Percentiles rank a stretch among this genome's conserved stretches.
Evolutionary conservation across 2,797 vertebrate genomes (phyloP).

Genomic region (Chaetodon trifasciatus): DNA sequence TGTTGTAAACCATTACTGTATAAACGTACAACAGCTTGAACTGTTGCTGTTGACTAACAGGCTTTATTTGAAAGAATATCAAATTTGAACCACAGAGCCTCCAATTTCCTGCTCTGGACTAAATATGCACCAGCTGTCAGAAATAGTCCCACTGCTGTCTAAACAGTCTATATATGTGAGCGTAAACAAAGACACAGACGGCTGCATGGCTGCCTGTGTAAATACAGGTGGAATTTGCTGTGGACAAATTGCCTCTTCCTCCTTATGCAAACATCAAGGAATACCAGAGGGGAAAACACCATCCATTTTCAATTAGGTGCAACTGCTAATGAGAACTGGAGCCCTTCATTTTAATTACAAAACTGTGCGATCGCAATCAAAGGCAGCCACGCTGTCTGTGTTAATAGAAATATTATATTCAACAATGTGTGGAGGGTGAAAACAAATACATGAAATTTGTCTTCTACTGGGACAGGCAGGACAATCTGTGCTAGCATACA

Average conservation of each 20-base stretch:
- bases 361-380: constrained; percentile 26
- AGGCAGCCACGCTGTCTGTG: neutral
- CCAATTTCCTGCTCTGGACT: neutral
- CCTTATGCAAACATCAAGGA: constrained; percentile 45
- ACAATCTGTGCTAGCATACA: neutral
- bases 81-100: neutral
- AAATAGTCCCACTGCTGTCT: constrained; percentile 43
- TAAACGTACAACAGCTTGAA: neutral
- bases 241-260: constrained; percentile 48
- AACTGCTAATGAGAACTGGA: constrained; percentile 32
- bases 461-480: neutral
- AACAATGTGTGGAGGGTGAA: neutral
- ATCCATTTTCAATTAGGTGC: constrained; percentile 56
- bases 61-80: neutral
- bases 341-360: constrained; percentile 51
- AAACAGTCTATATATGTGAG: constrained; percentile 43
- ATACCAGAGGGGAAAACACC: constrained; percentile 22
- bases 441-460: neutral
- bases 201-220: constrained; percentile 55
- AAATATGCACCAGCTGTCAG: constrained; percentile 5
- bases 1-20: neutral
- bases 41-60: neutral
- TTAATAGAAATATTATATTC: constrained; percentile 38
- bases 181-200: constrained; percentile 50
- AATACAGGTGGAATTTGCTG: constrained; percentile 54